A percentile compares a stretch with the other conserved stretches of the same genome.
These are phyloP conservation scores for Hippocampus barbouri DNA, from an alignment of 2,113 vertebrate genomes.

Conservation along the genomic window DNA sequence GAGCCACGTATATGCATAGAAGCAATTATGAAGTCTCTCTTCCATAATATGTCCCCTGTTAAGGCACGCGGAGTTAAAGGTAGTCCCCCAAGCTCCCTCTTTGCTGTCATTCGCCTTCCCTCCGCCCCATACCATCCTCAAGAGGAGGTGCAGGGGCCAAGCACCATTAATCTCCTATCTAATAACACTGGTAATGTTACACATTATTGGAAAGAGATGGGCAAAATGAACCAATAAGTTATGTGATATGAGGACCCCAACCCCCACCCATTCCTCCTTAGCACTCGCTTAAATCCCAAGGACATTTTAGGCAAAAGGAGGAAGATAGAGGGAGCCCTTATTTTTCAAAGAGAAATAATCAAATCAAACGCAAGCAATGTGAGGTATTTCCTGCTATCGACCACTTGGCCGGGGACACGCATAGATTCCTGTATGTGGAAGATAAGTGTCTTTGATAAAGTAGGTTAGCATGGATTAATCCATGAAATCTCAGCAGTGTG, in stretches of 20 bases:
- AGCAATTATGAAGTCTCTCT: not conserved
- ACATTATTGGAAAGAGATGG: conserved; percentile 72
- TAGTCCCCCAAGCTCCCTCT: conserved; percentile 14
- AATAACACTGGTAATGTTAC: conserved; percentile 73
- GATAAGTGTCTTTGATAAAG: conserved; percentile 83
- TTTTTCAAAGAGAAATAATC: conserved; percentile 31
- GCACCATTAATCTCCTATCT: conserved; percentile 70
- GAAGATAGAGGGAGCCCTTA: conserved; percentile 25
- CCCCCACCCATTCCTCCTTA: conserved; percentile 34
- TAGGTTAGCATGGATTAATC: conserved; percentile 83
- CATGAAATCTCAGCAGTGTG: conserved; percentile 73
- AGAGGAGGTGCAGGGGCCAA: conserved; percentile 61
- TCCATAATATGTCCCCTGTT: not conserved
- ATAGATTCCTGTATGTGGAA: conserved; percentile 76
- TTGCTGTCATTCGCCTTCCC: conserved; percentile 48
- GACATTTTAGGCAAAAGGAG: conserved; percentile 60
- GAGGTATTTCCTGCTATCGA: conserved; percentile 76
- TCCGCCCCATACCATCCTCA: conserved; percentile 48
- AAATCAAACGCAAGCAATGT: conserved; percentile 61
- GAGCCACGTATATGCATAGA: not conserved
- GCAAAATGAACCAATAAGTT: conserved; percentile 71
- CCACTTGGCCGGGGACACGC: conserved; percentile 68
- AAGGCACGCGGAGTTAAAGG: not conserved
- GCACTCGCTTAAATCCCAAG: conserved; percentile 53
- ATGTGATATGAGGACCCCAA: conserved; percentile 62